Percentiles rank a stretch among this genome's conserved stretches.
These are phyloP conservation scores for Kradibia gibbosae DNA, from an alignment of 1,140 invertebrate species.

Conservation along the genomic window DNA sequence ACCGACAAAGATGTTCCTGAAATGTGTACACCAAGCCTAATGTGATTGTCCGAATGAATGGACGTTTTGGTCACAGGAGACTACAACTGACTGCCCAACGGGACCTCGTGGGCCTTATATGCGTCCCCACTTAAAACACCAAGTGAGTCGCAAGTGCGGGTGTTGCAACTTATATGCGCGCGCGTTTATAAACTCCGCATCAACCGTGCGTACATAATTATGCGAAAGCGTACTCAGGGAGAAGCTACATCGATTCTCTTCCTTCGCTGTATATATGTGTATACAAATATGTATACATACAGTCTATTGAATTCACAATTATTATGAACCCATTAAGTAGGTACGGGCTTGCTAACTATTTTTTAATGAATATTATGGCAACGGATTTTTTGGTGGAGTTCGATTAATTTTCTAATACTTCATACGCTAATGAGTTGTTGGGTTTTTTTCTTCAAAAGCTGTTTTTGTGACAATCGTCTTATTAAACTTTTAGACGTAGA, in stretches of 20 bases:
- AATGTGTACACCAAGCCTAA: neutral
- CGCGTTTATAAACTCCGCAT: neutral
- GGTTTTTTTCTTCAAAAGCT: too few relatives aligned
- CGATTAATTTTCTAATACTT: too few relatives aligned
- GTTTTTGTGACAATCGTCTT: too few relatives aligned
- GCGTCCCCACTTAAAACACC: conserved; percentile 64
- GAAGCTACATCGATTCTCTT: neutral
- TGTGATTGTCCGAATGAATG: neutral
- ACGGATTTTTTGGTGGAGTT: too few relatives aligned
- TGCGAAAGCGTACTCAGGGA: neutral
- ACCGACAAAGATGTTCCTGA: too few relatives aligned
- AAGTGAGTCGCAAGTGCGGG: conserved; percentile 1
- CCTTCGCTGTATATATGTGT: too few relatives aligned
- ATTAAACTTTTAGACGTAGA: too few relatives aligned
- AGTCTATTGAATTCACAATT: neutral
- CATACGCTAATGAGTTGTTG: too few relatives aligned
- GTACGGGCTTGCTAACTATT: neutral
- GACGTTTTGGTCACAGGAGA: conserved; percentile 67
- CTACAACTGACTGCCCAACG: conserved; percentile 66
- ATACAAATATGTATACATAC: too few relatives aligned
- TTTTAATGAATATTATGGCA: neutral
- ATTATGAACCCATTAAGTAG: neutral
- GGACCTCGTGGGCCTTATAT: conserved; percentile 69
- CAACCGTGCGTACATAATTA: neutral
- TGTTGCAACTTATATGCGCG: conserved; percentile 24